Conservation (phyloP, 2,113 vertebrate genomes). For the Atractosteus spatula region DNA sequence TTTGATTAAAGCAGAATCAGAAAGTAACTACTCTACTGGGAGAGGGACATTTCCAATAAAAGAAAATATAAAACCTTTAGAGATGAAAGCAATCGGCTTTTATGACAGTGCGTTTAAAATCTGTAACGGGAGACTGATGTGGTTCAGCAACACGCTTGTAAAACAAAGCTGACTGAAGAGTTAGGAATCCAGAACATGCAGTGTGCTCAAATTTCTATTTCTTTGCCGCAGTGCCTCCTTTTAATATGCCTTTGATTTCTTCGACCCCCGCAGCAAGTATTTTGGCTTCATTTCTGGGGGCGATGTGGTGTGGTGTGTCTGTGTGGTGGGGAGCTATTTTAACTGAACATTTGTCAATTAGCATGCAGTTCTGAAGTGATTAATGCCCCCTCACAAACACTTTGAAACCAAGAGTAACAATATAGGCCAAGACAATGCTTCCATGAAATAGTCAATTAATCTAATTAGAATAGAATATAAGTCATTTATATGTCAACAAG, state of each 20-base stretch:
- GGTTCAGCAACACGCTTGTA: constrained; percentile 8
- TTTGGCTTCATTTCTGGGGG: background rate
- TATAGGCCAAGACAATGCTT: no score
- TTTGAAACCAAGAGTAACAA: no score
- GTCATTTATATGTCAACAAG: no score
- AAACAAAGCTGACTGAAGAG: background rate
- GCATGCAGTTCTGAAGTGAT: no score
- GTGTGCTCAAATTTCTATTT: background rate
- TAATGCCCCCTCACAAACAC: no score
- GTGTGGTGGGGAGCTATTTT: no score
- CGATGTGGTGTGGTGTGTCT: no score
- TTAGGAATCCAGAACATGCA: background rate
- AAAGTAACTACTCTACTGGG: constrained; percentile 2
- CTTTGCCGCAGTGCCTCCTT: background rate
- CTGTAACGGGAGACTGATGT: constrained; percentile 17
- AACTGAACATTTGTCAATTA: no score
- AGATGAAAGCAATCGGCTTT: constrained; percentile 15
- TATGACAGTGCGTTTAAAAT: constrained; percentile 5
- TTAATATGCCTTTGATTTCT: background rate
- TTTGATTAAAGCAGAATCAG: constrained; percentile 26
- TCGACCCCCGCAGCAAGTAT: background rate
- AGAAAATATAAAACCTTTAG: constrained; percentile 4
- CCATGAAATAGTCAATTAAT: no score
- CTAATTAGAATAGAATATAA: no score
- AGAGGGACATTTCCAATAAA: constrained; percentile 5